Base-by-base conservation (phyloP, 2,888 invertebrate genomes). In the Brenthis daphne region DNA sequence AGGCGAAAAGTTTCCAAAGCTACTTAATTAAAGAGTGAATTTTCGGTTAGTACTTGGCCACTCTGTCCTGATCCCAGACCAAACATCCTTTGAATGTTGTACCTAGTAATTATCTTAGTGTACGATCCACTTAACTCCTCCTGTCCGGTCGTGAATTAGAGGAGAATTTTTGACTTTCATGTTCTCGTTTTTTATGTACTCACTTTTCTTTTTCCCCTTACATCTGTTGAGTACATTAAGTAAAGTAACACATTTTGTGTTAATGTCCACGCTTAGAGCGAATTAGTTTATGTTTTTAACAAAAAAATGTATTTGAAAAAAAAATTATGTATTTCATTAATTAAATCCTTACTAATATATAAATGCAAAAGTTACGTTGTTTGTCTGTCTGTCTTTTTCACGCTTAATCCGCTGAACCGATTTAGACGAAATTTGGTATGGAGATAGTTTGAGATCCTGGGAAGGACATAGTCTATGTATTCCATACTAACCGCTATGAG, bases 1-100 rank as follows among this genome's bases (percentile, higher is more conserved):
- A 58, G 48, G 60, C 43, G 61, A 61, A 60, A 13, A 20, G 14
- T 47, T 68, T 33, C 55, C 53, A 54, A 63, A 66, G 81, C 82
- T 81, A 79, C 80, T 85, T 86, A 85, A 86, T 86, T 86, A 85
- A 81, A 82, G 82, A 85, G 77, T 80, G 80, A 81, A 82, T 85
- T 82, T 80, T 81, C 78, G 80, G 63, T 63, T 37, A 43, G 37
- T 37, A 20, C 53, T 43, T 33, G 43, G 3, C 63, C 63, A 54
- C 53, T 63, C 6, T 61, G 48, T 51, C 20, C 67, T 61, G 37
- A 61, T 14, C 33, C 20, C 55, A 24, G 47, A 64, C 47, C 37
- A 29, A 61, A 71, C 69, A 63, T 65, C 57, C 65, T 65, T 68
- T 65, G 63, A 65, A 57, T 65, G 50, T 48, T 65, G 57, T 60